Percentiles rank a stretch among this genome's conserved stretches.
Evolutionary conservation across 2,113 vertebrate species (phyloP).

Genomic region (Phalacrocorax brasilianus): DNA sequence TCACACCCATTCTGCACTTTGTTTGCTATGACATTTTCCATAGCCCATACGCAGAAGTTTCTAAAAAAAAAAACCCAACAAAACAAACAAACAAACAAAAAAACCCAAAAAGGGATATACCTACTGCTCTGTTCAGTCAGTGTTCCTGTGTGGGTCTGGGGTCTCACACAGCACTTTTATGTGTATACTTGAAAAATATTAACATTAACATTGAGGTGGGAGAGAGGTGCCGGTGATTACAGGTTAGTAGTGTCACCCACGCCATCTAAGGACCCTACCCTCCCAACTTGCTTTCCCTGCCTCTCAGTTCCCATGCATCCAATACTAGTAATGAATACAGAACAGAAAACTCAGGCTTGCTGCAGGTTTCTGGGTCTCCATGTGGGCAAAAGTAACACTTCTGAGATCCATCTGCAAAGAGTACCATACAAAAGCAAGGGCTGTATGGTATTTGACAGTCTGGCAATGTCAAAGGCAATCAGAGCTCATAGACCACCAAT

Average conservation of each 20-base stretch:
- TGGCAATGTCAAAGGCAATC: neutral
- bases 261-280: neutral
- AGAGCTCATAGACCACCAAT: neutral
- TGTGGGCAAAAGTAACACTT: neutral
- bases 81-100: too few relatives aligned
- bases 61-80: too few relatives aligned
- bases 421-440: neutral
- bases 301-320: neutral
- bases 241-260: neutral
- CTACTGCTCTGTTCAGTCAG: accelerated
- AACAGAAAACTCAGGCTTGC: neutral
- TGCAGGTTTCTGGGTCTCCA: neutral
- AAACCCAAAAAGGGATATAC: too few relatives aligned
- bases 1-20: neutral
- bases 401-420: neutral
- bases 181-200: neutral
- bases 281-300: neutral
- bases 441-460: neutral
- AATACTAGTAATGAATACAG: neutral
- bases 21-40: neutral
- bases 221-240: neutral
- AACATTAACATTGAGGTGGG: neutral
- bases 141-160: neutral
- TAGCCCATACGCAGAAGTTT: neutral
- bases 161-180: neutral